Conservation (phyloP, 2,797 vertebrate genomes). For the Brachymystax lenok region DNA sequence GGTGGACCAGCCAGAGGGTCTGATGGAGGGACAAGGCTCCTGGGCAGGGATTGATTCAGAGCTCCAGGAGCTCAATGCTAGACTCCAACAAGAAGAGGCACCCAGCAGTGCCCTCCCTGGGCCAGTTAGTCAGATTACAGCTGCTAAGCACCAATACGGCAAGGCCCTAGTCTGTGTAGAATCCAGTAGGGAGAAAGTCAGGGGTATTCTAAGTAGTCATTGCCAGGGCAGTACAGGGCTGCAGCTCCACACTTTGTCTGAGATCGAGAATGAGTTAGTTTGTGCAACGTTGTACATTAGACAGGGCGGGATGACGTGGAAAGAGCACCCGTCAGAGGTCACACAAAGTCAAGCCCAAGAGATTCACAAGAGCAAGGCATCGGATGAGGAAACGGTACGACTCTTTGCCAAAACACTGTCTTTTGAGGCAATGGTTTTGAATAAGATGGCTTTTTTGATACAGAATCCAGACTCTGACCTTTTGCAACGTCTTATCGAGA, state of each 20-base stretch:
- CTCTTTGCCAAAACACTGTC: constrained; percentile 85
- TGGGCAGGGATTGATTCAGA: constrained; percentile 72
- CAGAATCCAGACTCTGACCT: constrained; percentile 82
- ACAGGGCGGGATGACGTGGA: constrained; percentile 59
- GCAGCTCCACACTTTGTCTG: constrained; percentile 68
- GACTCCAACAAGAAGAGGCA: constrained; percentile 63
- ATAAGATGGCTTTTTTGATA: constrained; percentile 87
- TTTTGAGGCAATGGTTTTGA: constrained; percentile 88
- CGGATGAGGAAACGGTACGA: constrained; percentile 72
- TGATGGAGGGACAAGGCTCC: constrained; percentile 67
- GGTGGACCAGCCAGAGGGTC: constrained; percentile 68
- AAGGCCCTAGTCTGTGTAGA: constrained; percentile 85
- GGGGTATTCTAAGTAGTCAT: constrained; percentile 70
- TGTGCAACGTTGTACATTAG: constrained; percentile 70
- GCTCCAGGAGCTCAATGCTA: constrained; percentile 66
- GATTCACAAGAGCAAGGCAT: constrained; percentile 23
- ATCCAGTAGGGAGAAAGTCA: constrained; percentile 82
- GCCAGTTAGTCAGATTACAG: constrained; percentile 64
- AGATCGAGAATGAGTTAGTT: constrained; percentile 74
- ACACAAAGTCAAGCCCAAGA: constrained; percentile 47
- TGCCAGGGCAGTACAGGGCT: constrained; percentile 58
- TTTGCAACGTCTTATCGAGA: constrained; percentile 76
- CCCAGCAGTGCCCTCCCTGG: constrained; percentile 11
- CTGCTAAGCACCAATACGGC: constrained; percentile 75
- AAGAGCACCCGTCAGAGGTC: constrained; percentile 45